Conservation (phyloP, 2,113 vertebrate genomes). For the Leptodactylus fuscus region DNA sequence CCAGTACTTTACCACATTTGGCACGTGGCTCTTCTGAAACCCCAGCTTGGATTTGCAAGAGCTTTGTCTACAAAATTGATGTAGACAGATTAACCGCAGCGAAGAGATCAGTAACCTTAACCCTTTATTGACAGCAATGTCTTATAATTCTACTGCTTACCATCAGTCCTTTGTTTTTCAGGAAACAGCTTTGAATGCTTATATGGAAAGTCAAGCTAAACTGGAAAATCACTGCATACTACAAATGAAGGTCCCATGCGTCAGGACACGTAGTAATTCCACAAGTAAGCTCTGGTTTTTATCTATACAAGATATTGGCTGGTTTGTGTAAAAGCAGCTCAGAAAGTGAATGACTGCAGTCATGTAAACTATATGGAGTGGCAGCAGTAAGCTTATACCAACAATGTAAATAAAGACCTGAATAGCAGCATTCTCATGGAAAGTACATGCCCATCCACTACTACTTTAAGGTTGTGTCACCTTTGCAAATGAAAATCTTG, state of each 20-base stretch:
- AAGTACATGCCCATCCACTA: too few species aligned
- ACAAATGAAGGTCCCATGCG: constrained; percentile 69
- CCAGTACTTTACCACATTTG: constrained; percentile 45
- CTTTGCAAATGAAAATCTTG: too few species aligned
- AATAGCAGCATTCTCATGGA: too few species aligned
- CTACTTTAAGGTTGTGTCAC: too few species aligned
- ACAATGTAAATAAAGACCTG: too few species aligned
- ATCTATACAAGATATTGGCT: not conserved
- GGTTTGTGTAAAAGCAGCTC: too few species aligned
- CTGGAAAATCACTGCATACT: constrained; percentile 65
- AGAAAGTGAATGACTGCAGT: not conserved
- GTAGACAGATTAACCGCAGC: constrained; percentile 38
- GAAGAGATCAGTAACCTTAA: constrained; percentile 22
- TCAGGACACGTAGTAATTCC: constrained; percentile 82
- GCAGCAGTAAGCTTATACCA: not conserved
- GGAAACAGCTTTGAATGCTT: constrained; percentile 72
- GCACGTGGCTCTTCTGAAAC: constrained; percentile 9
- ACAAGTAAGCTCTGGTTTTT: constrained; percentile 77
- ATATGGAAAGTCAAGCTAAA: constrained; percentile 71
- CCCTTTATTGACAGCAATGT: not conserved
- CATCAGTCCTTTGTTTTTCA: constrained; percentile 62
- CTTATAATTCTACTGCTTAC: not conserved
- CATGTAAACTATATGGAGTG: not conserved
- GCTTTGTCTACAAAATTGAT: constrained; percentile 42
- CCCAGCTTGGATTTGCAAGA: constrained; percentile 31